Conservation (phyloP, 2,113 vertebrate species). For the Ochotona curzoniae region DNA sequence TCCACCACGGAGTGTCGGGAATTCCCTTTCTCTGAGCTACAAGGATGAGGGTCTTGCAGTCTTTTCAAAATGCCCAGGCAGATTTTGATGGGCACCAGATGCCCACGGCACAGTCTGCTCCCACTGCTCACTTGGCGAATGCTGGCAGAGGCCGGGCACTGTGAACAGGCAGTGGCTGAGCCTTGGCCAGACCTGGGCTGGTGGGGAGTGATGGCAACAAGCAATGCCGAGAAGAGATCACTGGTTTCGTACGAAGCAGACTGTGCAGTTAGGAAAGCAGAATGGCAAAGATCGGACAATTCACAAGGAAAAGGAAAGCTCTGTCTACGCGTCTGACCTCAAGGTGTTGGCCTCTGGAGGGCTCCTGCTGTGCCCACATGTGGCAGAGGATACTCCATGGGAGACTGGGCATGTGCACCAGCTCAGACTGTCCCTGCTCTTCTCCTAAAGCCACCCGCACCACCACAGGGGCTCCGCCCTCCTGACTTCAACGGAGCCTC, state of each 20-base stretch:
- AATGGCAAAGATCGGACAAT: not conserved
- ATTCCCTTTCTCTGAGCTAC: not conserved
- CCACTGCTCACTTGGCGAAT: not conserved
- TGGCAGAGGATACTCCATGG: not conserved
- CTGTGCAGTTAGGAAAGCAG: not conserved
- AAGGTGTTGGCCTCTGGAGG: not conserved
- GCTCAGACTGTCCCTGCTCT: not conserved
- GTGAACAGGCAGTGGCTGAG: not conserved
- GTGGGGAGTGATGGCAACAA: not conserved
- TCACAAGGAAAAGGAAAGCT: not conserved
- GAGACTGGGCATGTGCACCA: not conserved
- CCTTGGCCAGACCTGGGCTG: not conserved
- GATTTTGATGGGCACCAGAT: not conserved
- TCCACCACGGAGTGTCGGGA: not conserved
- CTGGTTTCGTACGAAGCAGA: not conserved
- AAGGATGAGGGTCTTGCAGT: not conserved
- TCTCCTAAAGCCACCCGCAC: not conserved
- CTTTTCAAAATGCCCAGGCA: not conserved
- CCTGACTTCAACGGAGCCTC: not conserved
- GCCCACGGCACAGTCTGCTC: rapidly evolving
- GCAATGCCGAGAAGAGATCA: not conserved
- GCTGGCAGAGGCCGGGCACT: not conserved
- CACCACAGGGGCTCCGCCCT: not conserved
- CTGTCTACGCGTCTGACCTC: not conserved
- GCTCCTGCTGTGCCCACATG: not conserved